phyloP scores from a whole-genome alignment of 2,113 vertebrate genomes.

The Corythaeola cristata region DNA sequence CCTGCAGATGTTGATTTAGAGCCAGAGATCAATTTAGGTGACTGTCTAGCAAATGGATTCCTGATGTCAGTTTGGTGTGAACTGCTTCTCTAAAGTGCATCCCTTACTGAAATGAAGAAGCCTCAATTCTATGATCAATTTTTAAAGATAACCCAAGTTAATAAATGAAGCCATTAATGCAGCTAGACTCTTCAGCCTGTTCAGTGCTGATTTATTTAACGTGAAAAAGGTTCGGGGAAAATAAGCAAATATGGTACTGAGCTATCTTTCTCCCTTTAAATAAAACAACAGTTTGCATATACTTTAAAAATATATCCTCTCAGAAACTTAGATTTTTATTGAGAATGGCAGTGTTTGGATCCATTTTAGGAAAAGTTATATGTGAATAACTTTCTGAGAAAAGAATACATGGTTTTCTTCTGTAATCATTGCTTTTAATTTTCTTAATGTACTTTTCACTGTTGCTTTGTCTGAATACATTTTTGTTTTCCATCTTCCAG shows the following conservation, averaged over 20 bases:
- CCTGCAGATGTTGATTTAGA: not conserved
- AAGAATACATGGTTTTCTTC: constrained; percentile 31
- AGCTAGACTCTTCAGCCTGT: not conserved
- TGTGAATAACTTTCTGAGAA: constrained; percentile 38
- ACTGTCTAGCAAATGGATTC: not conserved
- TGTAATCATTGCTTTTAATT: constrained; percentile 50
- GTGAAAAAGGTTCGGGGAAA: not conserved
- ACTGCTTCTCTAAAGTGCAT: not conserved
- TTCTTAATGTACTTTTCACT: constrained; percentile 65
- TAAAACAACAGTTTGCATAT: not conserved
- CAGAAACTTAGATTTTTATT: constrained; percentile 31
- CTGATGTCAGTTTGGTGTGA: not conserved
- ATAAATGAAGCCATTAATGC: not conserved
- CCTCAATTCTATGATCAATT: not conserved
- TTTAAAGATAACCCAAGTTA: not conserved
- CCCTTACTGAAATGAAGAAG: not conserved
- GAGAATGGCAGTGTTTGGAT: constrained; percentile 27
- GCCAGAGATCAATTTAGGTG: not conserved
- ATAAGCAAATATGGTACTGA: not conserved
- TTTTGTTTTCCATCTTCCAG: constrained; percentile 72
- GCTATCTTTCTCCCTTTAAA: not conserved
- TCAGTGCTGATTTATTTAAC: not conserved
- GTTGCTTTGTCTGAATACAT: constrained; percentile 75
- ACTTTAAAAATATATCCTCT: not conserved
- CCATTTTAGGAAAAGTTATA: constrained; percentile 42